phyloP scores from a whole-genome alignment of 2,797 vertebrate species.

The Falco biarmicus region DNA sequence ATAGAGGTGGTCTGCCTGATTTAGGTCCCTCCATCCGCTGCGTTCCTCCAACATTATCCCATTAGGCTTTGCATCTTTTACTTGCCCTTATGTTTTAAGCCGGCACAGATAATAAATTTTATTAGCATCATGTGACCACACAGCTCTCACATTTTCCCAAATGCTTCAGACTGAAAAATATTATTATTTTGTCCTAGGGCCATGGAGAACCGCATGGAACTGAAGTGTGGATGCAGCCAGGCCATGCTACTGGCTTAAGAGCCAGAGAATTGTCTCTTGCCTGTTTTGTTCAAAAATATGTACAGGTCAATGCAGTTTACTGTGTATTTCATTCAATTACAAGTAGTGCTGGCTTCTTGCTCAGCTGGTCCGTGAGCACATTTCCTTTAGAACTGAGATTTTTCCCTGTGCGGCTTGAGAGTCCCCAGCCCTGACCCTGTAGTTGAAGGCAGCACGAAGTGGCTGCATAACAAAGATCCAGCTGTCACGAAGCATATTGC shows the following conservation, averaged over 20 bases:
- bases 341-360: not conserved
- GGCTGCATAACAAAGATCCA: not conserved
- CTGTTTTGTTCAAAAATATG: not conserved
- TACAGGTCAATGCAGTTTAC: not conserved
- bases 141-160: not conserved
- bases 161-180: not conserved
- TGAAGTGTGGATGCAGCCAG: not conserved
- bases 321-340: not conserved
- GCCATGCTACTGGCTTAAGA: not conserved
- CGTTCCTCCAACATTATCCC: not conserved
- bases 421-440: not conserved
- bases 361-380: not conserved
- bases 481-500: not conserved
- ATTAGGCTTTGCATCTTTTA: not conserved
- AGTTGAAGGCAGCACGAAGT: not conserved
- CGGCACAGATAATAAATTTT: not conserved
- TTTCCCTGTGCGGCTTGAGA: not conserved
- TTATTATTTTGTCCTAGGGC: not conserved
- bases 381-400: not conserved
- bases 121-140: fast-evolving
- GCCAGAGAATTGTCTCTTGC: not conserved
- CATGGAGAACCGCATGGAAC: not conserved
- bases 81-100: not conserved
- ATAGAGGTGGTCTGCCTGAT: not conserved
- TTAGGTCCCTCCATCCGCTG: not conserved